Conservation (phyloP, 2,888 invertebrate genomes). For the Allygus modestus region DNA sequence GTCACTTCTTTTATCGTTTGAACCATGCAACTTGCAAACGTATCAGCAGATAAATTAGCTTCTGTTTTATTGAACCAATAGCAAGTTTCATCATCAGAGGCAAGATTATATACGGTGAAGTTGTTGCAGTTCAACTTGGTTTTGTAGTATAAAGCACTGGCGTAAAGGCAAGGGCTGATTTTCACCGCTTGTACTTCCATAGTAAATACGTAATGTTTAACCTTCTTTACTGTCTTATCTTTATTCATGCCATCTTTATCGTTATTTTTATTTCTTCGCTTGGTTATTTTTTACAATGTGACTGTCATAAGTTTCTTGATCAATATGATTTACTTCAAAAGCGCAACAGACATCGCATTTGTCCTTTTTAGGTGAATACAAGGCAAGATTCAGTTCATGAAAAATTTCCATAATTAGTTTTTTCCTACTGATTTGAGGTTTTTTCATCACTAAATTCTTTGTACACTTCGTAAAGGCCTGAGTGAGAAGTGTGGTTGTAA, state of each 20-base stretch:
- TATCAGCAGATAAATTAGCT: slow-evolving; percentile 58
- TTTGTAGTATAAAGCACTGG: slow-evolving; percentile 47
- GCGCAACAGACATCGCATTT: slow-evolving; percentile 52
- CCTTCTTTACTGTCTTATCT: not conserved
- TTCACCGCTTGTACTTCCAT: slow-evolving; percentile 61
- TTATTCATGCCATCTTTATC: slow-evolving; percentile 52
- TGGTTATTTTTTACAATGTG: slow-evolving; percentile 18
- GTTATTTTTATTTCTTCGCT: slow-evolving; percentile 55
- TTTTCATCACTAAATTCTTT: slow-evolving; percentile 27
- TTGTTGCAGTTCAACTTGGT: slow-evolving; percentile 50
- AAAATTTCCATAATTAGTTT: slow-evolving; percentile 24
- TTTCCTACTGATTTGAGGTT: not conserved
- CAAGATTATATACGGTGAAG: slow-evolving; percentile 60
- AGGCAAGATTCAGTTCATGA: slow-evolving; percentile 51
- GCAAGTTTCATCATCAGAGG: slow-evolving; percentile 55
- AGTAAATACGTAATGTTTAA: not conserved
- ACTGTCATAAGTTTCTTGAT: slow-evolving; percentile 4
- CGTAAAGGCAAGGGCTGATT: slow-evolving; percentile 33
- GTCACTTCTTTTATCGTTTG: slow-evolving; percentile 59
- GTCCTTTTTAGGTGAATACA: slow-evolving; percentile 65
- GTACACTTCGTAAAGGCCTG: slow-evolving; percentile 47
- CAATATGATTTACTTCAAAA: slow-evolving; percentile 20
- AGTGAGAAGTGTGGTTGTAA: slow-evolving; percentile 11
- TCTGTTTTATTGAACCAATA: slow-evolving; percentile 65
- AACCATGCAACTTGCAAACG: slow-evolving; percentile 62